Evolutionary conservation across 2,797 vertebrate species (phyloP).

Genomic region (Bradypodion pumilum): DNA sequence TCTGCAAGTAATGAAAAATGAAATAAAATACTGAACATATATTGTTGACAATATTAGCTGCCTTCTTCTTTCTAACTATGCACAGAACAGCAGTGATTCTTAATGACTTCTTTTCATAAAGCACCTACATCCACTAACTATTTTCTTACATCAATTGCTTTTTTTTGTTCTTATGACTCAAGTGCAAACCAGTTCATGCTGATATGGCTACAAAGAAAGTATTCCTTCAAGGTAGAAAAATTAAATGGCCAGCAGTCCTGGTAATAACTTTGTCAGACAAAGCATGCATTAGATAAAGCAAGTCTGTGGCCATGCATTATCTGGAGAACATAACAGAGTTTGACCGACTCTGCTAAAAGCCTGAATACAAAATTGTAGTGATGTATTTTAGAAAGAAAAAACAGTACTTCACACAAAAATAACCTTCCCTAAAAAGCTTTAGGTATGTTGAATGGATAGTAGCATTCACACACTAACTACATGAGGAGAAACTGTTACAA

Average conservation of each 20-base stretch:
- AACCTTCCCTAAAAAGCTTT: conserved; percentile 6
- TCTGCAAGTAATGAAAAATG: background rate
- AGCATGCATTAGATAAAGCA: conserved; percentile 36
- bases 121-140: fast-evolving
- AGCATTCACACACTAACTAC: conserved; percentile 8
- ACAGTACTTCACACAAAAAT: conserved; percentile 20
- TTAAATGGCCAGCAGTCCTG: conserved; percentile 15
- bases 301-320: conserved; percentile 18
- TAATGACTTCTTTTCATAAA: background rate
- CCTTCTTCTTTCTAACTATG: background rate
- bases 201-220: background rate
- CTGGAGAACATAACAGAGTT: conserved; percentile 38
- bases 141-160: conserved; percentile 31
- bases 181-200: background rate
- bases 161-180: background rate
- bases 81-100: background rate
- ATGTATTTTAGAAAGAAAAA: conserved; percentile 1
- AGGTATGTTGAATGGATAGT: fast-evolving
- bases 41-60: background rate
- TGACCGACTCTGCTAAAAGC: conserved; percentile 38
- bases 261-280: conserved; percentile 37
- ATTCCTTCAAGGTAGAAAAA: conserved; percentile 25
- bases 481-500: conserved; percentile 5
- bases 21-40: background rate
- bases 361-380: conserved; percentile 38